Conservation (phyloP, 2,797 vertebrate genomes). For the Delichon dasypus region DNA sequence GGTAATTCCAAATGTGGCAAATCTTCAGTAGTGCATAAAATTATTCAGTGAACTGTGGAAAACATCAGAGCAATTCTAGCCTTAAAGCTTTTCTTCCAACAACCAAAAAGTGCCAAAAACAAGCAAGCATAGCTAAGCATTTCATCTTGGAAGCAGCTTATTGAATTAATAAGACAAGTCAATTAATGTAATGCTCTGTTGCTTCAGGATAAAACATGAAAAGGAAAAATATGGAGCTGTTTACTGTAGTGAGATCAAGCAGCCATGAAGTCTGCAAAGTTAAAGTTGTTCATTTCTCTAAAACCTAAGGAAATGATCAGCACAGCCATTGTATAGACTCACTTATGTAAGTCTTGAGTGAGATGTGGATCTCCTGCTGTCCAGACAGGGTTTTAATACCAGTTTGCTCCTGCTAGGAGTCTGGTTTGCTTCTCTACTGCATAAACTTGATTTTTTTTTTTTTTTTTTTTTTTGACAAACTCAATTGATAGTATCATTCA, state of each 20-base stretch:
- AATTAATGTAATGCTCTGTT: conserved; percentile 83
- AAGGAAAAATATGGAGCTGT: conserved; percentile 74
- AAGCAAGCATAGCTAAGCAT: conserved; percentile 75
- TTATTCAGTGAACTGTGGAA: conserved; percentile 77
- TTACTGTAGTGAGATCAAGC: conserved; percentile 73
- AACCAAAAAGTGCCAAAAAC: conserved; percentile 71
- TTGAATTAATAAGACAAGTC: conserved; percentile 85
- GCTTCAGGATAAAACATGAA: conserved; percentile 79
- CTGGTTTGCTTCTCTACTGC: background rate
- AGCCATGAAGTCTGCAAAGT: conserved; percentile 58
- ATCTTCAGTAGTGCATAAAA: conserved; percentile 74
- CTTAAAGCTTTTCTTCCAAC: conserved; percentile 74
- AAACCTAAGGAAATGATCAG: conserved; percentile 38
- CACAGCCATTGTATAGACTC: background rate
- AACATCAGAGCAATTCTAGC: conserved; percentile 73
- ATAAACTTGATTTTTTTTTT: background rate
- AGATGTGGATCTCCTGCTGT: background rate
- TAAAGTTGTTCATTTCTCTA: conserved; percentile 46
- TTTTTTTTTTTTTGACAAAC: too few relatives aligned
- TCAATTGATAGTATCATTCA: too few relatives aligned
- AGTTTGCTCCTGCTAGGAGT: background rate
- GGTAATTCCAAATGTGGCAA: conserved; percentile 74
- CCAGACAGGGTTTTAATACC: background rate
- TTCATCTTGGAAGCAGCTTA: conserved; percentile 79
- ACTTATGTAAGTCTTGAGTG: background rate